Base-by-base conservation (phyloP, 2,113 vertebrate genomes). In the Lagopus muta region DNA sequence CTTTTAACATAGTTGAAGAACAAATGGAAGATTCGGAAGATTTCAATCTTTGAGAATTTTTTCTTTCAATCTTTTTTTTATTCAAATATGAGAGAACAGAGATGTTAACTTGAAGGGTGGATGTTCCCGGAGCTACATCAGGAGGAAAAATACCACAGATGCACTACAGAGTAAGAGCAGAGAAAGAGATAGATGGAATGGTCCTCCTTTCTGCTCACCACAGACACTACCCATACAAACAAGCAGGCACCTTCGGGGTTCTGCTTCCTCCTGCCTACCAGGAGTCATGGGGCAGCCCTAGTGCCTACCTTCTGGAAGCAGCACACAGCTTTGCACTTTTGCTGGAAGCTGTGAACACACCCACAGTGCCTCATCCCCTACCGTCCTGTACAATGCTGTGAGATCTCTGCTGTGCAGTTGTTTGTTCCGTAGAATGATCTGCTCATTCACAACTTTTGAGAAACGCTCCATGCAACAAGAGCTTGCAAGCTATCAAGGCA, bases 141-240 rank as follows among this genome's bases (percentile, higher is more conserved):
- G 15, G 30, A 76, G 17, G 4, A 10, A 88, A 52, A 65, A 50
- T 57, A 30, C 2, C 17, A 65, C 13, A 47, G 48, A 72, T 7
- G 4, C 4, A 38, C 40, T 36, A 36, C 30, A 66, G 11, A 54
- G 57, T 2, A 47, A 47, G 71, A 69, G 13, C 80, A 18, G 28
- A 79, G 16, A 32, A 54, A 25, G 13, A 54, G 22, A 34, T 45
- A 28, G 13, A 54, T 1, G 69, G 11, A 21, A 42, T 0, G 0
- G 24, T 83, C 27, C 40, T 61, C 76, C 54, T 15, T 42, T 61
- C 38, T 34, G 66, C 14, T 3, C n/a, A 25, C 3, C 0, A 1
- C 43, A 58, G 62, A 69, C 13, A 48, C 9, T 1, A 0, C 4
- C 24, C 13, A 12, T 8, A 34, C n/a, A 54, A 76, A 79, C 13